A percentile compares a stretch with the other conserved stretches of the same genome.
phyloP scores from a whole-genome alignment of 2,113 vertebrate genomes.

The Eidolon helvum region DNA sequence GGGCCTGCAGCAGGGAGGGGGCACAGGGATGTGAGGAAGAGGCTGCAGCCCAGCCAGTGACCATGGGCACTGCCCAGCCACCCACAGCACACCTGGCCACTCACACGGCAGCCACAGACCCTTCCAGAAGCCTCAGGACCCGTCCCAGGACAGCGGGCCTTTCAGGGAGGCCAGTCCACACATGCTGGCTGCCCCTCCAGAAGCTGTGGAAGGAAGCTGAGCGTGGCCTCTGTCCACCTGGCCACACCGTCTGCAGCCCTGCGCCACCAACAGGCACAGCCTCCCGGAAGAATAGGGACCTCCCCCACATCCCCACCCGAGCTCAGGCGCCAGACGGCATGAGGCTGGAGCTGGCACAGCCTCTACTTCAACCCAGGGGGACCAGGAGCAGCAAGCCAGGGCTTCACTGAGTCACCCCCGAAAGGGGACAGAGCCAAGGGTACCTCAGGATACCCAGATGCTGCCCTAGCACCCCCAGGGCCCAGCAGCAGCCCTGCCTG shows the following conservation, averaged over 20 bases:
- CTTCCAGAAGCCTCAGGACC: not conserved
- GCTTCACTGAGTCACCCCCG: not conserved
- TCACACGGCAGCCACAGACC: not conserved
- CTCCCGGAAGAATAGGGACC: too few relatives aligned
- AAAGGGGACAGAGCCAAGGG: not conserved
- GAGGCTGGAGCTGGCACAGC: not conserved
- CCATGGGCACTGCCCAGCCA: not conserved
- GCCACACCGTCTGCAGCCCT: fast-evolving
- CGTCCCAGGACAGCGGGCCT: not conserved
- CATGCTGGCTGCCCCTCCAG: not conserved
- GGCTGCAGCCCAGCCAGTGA: not conserved
- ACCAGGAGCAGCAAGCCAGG: not conserved
- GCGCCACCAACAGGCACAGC: not conserved
- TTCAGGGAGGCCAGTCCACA: not conserved
- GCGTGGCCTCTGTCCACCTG: not conserved
- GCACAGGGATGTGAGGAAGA: not conserved
- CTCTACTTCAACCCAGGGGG: not conserved
- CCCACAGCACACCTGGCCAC: not conserved
- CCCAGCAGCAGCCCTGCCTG: not conserved
- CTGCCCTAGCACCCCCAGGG: not conserved
- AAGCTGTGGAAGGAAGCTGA: not conserved
- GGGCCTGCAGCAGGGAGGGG: not conserved
- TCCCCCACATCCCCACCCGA: not conserved
- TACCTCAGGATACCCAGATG: not conserved
- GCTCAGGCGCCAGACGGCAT: not conserved